These are phyloP conservation scores for Acanthornis magna DNA, from an alignment of 2,797 vertebrate genomes.

Conservation along the genomic window DNA sequence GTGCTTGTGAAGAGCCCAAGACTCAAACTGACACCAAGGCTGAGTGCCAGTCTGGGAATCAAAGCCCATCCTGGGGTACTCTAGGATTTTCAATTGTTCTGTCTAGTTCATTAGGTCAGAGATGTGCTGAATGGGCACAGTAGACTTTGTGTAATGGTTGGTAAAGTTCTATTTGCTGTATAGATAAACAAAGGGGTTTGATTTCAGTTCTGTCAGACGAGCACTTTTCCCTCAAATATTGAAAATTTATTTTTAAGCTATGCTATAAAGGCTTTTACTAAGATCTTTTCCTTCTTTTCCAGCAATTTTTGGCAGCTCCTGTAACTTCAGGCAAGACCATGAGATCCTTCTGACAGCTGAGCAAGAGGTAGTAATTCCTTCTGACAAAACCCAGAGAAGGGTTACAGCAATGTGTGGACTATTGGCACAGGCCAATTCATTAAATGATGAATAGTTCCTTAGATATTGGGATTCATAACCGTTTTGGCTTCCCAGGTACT, in stretches of 20 bases:
- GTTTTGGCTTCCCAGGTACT: not conserved
- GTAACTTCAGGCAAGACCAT: not conserved
- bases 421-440: not conserved
- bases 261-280: not conserved
- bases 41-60: not conserved
- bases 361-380: not conserved
- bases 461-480: not conserved
- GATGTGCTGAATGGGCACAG: not conserved
- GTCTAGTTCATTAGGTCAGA: not conserved
- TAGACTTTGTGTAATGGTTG: not conserved
- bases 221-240: not conserved
- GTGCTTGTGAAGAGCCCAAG: not conserved
- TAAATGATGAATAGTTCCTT: not conserved
- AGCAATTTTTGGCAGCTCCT: not conserved
- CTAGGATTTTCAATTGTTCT: not conserved
- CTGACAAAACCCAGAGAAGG: not conserved
- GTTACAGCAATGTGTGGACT: not conserved
- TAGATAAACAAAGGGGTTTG: not conserved
- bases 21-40: not conserved
- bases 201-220: not conserved
- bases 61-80: not conserved
- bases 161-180: not conserved
- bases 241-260: not conserved
- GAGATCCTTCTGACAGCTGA: not conserved
- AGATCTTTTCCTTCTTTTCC: not conserved